Base-by-base conservation (phyloP, 2,113 vertebrate species). In the Cisticola juncidis region DNA sequence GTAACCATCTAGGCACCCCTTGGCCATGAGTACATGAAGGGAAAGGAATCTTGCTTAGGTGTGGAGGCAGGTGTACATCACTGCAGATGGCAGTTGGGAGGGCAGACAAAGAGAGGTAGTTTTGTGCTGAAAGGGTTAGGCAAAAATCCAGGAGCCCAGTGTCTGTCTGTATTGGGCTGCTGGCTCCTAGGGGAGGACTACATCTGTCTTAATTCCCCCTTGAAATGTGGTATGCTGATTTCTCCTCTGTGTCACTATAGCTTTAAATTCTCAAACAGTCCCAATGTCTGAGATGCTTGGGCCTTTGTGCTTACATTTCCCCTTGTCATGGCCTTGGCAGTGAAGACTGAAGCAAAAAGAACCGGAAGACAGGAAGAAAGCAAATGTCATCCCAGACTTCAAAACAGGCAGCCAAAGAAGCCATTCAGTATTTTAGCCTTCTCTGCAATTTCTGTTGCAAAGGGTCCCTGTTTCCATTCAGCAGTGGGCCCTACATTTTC, bases 1-100 rank as follows among this genome's bases (percentile, higher is more conserved):
- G 4, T 53, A 60, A 18, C n/a, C 1, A 0, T 58, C 21, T 28
- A 51, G 56, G 4, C 18, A 60, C n/a, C 3, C 13, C 31, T 70
- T 51, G 22, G 22, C 16, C 9, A 2, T 28, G 38, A 28, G 4
- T 64, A 20, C 6, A 3, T 56, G 60, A 9, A 6, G 64, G 31
- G 17, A 51, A 57, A 86, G 36, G 40, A 88, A 13, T 26, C 12
- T 62, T 3, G 2, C 28, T 42, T 70, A 33, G 20, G 4, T 10
- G 1, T 65, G 51, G 20, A 65, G 25, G 6, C 2, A 14, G 19
- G 40, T 11, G 13, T 72, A 20, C 6, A 3, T 53, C 6, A 3
- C n/a, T 62, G 24, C 38, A 31, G 31, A 6, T 70, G 44, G 17
- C 20, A 74, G 17, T 66, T 62, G 79, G 21, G 11, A 69, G 12